Percentiles rank a stretch among this genome's conserved stretches.
Conservation (phyloP, 2,113 vertebrate genomes). For the Dolichallabes microphthalmus region DNA sequence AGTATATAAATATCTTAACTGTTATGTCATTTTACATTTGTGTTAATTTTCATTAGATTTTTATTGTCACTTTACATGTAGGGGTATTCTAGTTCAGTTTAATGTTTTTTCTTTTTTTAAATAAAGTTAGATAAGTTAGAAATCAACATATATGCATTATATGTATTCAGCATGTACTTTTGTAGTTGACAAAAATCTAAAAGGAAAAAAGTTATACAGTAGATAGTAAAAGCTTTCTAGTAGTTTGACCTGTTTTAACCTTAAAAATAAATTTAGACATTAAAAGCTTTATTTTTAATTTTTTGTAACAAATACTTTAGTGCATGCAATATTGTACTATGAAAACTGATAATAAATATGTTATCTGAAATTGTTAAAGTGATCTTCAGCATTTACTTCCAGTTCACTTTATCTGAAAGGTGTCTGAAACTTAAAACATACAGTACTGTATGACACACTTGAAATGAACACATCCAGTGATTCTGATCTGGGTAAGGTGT, state of each 20-base stretch:
- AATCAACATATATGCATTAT: too few relatives aligned
- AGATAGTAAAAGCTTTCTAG: neutral
- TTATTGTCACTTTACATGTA: neutral
- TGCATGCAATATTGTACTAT: constrained; percentile 8
- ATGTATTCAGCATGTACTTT: constrained; percentile 21
- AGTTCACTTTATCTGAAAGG: neutral
- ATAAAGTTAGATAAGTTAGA: too few relatives aligned
- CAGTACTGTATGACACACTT: too few relatives aligned
- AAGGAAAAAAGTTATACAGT: neutral
- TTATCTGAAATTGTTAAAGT: neutral
- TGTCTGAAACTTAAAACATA: neutral
- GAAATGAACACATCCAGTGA: neutral
- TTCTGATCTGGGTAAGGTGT: neutral
- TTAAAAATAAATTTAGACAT: constrained; percentile 1
- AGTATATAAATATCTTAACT: neutral
- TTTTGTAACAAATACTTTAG: neutral
- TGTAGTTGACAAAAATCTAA: neutral
- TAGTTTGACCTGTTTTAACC: neutral
- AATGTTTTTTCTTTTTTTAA: neutral
- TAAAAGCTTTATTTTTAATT: neutral
- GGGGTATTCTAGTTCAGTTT: neutral
- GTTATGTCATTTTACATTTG: neutral
- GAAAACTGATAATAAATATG: constrained; percentile 17
- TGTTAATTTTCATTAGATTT: neutral
- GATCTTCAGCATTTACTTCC: constrained; percentile 1